phyloP scores from a whole-genome alignment of 2,797 vertebrate genomes.

The Borostomias antarcticus region DNA sequence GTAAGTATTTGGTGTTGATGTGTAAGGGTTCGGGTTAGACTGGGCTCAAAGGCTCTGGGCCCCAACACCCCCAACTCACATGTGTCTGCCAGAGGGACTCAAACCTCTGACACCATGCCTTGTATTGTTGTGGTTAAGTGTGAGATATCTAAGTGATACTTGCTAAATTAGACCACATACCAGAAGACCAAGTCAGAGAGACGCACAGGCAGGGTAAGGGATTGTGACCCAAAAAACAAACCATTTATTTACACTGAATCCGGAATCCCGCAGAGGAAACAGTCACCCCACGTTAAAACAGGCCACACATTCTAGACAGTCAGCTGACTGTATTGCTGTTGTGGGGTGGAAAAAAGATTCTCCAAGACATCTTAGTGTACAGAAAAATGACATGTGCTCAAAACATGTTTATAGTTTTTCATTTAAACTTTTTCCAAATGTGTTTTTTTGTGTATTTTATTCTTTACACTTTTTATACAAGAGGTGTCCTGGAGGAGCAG shows the following conservation, averaged over 20 bases:
- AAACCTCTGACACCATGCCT: neutral
- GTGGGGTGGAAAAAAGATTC: neutral
- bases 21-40: no score
- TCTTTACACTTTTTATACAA: slow-evolving; percentile 57
- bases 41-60: no score
- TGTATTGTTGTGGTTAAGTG: neutral
- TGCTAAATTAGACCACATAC: neutral
- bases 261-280: slow-evolving; percentile 46
- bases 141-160: neutral
- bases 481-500: slow-evolving; percentile 22
- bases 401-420: slow-evolving; percentile 16
- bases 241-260: slow-evolving; percentile 70
- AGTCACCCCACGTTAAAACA: slow-evolving; percentile 32
- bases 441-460: slow-evolving; percentile 9
- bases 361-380: slow-evolving; percentile 29
- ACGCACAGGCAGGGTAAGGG: slow-evolving; percentile 15
- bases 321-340: slow-evolving; percentile 28
- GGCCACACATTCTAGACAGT: neutral
- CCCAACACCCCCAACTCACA: no score
- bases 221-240: slow-evolving; percentile 54
- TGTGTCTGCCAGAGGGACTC: neutral
- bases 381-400: slow-evolving; percentile 9
- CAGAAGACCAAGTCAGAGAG: neutral
- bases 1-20: no score
- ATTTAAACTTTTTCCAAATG: slow-evolving; percentile 21